A percentile compares a stretch with the other conserved stretches of the same genome.
Evolutionary conservation across 2,113 vertebrate species (phyloP).

Genomic region (Nycticorax nycticorax): DNA sequence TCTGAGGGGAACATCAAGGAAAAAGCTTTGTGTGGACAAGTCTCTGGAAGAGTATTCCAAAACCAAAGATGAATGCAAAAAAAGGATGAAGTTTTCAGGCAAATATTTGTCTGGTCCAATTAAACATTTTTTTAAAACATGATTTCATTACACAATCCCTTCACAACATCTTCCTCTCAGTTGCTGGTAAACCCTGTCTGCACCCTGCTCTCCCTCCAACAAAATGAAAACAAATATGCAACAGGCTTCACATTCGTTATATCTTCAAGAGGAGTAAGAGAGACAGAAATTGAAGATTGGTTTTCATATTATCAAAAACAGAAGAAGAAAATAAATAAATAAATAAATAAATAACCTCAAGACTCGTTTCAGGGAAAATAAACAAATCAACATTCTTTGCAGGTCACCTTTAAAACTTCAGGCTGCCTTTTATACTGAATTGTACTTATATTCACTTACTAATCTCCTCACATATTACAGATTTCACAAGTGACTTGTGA

Average conservation of each 20-base stretch:
- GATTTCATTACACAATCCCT: background rate
- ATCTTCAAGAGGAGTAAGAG: background rate
- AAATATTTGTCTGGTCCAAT: background rate
- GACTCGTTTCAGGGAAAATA: background rate
- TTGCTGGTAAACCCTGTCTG: background rate
- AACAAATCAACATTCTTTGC: background rate
- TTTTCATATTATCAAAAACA: background rate
- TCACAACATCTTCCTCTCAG: background rate
- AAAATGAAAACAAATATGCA: background rate
- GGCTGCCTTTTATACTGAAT: background rate
- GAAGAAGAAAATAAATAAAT: background rate
- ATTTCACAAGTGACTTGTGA: constrained; percentile 66
- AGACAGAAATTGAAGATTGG: background rate
- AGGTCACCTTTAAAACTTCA: constrained; percentile 10
- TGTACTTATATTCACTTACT: background rate
- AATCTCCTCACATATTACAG: constrained; percentile 56
- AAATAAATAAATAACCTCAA: background rate
- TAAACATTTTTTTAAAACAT: background rate
- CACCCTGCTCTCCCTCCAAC: accelerated
- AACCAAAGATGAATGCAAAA: background rate
- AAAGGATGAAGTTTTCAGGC: background rate
- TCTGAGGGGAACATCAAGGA: background rate
- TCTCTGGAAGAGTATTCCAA: background rate
- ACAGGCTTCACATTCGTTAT: background rate
- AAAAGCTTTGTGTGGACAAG: background rate